Base-by-base conservation (phyloP, 2,888 invertebrate genomes). In the Augiades crinisus region DNA sequence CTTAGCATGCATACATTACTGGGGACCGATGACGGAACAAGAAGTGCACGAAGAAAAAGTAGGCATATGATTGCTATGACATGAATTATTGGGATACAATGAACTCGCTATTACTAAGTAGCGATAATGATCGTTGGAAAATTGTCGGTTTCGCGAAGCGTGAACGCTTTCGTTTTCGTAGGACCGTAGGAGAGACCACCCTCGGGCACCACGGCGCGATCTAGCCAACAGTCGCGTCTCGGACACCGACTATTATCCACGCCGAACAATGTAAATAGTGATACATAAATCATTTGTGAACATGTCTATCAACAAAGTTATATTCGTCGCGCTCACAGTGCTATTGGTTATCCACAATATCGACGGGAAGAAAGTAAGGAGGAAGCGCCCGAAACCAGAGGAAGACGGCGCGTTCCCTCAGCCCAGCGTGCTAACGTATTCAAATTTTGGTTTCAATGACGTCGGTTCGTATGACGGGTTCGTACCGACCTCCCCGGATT, bases 101-200 rank as follows among this genome's bases (percentile, higher is more conserved):
- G 71, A 75, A 75, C 72, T 70, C 67, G 65, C 66, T 66, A 72
- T 76, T 76, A 74, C 63, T 69, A 75, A 76, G 78, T 79, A 79
- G 79, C 83, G 65, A 67, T 65, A 63, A 65, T 81, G 75, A 77
- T 78, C 73, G 72, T 66, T 78, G 81, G 80, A 84, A 86, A 87
- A 73, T 83, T 72, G 75, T 76, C 61, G 70, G 70, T 73, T 71
- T 67, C 65, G 63, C 72, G 65, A 74, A 78, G 82, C 87, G 80
- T 86, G 77, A 77, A 72, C 81, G 79, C 88, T 89, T 89, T 89
- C 88, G 75, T 81, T 89, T 87, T 88, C 86, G 69, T 73, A 78
- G 83, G 85, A 78, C 74, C 62, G 65, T 66, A 67, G 72, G 62
- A 54, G 58, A 44, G 55, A 67, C 60, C 64, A 63, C 66, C 68